Percentiles rank a stretch among this genome's conserved stretches.
These are phyloP conservation scores for Lordiphosa andalusiaca DNA, from an alignment of 2,888 invertebrate species.

Conservation along the genomic window DNA sequence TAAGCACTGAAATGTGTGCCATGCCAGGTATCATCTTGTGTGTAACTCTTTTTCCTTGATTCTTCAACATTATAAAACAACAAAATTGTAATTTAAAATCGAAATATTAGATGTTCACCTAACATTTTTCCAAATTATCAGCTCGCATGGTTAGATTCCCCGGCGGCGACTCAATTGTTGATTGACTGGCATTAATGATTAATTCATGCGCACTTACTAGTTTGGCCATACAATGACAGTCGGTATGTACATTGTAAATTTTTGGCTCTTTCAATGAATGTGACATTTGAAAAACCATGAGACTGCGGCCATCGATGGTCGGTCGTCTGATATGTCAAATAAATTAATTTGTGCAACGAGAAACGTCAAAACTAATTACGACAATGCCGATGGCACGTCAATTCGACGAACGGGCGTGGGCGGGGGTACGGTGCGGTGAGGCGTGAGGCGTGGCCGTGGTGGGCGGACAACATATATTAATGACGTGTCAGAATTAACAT, in stretches of 20 bases:
- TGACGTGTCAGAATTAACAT: conserved; percentile 80
- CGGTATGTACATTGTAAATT: conserved; percentile 17
- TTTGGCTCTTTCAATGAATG: conserved; percentile 64
- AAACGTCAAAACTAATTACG: conserved; percentile 79
- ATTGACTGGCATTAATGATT: conserved; percentile 40
- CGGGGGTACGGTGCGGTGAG: conserved; percentile 30
- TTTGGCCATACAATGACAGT: conserved; percentile 1
- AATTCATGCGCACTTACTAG: conserved; percentile 16
- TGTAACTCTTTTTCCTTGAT: too few species aligned
- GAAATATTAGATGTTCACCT: too few species aligned
- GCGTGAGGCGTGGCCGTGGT: conserved; percentile 3
- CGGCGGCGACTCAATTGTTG: conserved; percentile 15
- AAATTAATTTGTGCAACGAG: conserved; percentile 79
- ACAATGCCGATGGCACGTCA: conserved; percentile 63
- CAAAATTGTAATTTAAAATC: too few species aligned
- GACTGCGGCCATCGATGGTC: conserved; percentile 29
- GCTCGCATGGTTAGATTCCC: too few species aligned
- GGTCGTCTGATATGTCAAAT: conserved; percentile 73
- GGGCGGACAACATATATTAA: conserved; percentile 76
- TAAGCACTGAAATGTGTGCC: too few species aligned
- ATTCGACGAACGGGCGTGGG: conserved; percentile 30
- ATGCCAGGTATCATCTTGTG: too few species aligned
- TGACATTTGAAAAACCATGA: conserved; percentile 56
- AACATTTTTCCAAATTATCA: too few species aligned
- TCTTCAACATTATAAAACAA: too few species aligned